These are phyloP conservation scores for Sebastes vulpes DNA, from an alignment of 2,797 vertebrate genomes.

Conservation along the genomic window DNA sequence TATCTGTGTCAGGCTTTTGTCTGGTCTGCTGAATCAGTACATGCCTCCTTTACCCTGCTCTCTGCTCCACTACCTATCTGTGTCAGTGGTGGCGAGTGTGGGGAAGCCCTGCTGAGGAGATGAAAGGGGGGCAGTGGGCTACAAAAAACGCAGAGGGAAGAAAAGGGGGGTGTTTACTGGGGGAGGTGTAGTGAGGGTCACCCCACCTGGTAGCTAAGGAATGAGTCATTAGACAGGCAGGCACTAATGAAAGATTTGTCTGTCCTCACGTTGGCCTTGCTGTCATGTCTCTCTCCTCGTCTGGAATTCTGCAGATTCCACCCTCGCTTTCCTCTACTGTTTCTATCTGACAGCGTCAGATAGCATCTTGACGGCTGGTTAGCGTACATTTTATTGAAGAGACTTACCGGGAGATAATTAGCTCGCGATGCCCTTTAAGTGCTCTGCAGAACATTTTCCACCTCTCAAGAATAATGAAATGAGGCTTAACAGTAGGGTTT, in stretches of 20 bases:
- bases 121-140: conserved; percentile 40
- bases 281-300: conserved; percentile 63
- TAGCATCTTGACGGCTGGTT: conserved; percentile 66
- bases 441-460: neutral
- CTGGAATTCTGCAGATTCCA: conserved; percentile 79
- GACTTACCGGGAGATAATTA: conserved; percentile 38
- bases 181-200: conserved; percentile 50
- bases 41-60: conserved; percentile 41
- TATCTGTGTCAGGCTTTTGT: conserved; percentile 75
- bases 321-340: conserved; percentile 48
- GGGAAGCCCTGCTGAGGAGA: conserved; percentile 67
- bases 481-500: neutral
- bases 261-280: conserved; percentile 75
- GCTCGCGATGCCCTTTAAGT: conserved; percentile 13
- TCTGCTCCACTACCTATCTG: conserved; percentile 64
- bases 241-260: conserved; percentile 80
- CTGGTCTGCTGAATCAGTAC: conserved; percentile 41
- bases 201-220: conserved; percentile 80
- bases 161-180: conserved; percentile 29
- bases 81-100: conserved; percentile 55
- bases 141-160: conserved; percentile 29
- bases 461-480: conserved; percentile 19
- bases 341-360: conserved; percentile 57
- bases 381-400: conserved; percentile 53
- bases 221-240: conserved; percentile 76